Conservation (phyloP, 2,888 invertebrate species). For the Apodemia hepburni region DNA sequence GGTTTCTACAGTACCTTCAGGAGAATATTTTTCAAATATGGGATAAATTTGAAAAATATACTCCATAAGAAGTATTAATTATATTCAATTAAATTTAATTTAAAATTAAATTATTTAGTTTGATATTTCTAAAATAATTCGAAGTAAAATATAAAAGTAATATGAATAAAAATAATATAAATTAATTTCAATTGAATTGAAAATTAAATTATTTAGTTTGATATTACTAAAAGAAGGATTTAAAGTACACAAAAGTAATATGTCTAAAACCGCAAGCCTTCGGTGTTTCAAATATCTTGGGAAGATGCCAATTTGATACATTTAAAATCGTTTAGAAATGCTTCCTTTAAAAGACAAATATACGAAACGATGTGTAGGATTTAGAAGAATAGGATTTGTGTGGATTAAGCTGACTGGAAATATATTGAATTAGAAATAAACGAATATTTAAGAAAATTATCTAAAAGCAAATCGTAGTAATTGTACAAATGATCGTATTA, state of each 20-base stretch:
- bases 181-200: too few relatives aligned
- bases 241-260: slow-evolving; percentile 1
- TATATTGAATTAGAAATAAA: neutral
- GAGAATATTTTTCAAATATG: too few relatives aligned
- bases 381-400: neutral
- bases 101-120: too few relatives aligned
- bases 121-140: too few relatives aligned
- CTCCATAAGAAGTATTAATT: too few relatives aligned
- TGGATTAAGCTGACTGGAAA: slow-evolving; percentile 1
- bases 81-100: too few relatives aligned
- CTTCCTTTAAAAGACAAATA: slow-evolving; percentile 23
- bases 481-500: too few relatives aligned
- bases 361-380: neutral
- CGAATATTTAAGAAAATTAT: neutral
- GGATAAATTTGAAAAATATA: too few relatives aligned
- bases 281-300: slow-evolving; percentile 20
- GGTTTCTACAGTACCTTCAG: too few relatives aligned
- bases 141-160: too few relatives aligned
- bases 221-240: neutral
- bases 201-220: too few relatives aligned
- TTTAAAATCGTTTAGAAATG: slow-evolving; percentile 27
- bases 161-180: too few relatives aligned
- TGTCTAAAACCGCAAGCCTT: slow-evolving; percentile 13
- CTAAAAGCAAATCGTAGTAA: neutral
- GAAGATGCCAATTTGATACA: slow-evolving; percentile 26